Evolutionary conservation across 2,113 vertebrate species (phyloP), one percentile per base, ranked within the genome.

Genomic region (Numenius arquata): DNA sequence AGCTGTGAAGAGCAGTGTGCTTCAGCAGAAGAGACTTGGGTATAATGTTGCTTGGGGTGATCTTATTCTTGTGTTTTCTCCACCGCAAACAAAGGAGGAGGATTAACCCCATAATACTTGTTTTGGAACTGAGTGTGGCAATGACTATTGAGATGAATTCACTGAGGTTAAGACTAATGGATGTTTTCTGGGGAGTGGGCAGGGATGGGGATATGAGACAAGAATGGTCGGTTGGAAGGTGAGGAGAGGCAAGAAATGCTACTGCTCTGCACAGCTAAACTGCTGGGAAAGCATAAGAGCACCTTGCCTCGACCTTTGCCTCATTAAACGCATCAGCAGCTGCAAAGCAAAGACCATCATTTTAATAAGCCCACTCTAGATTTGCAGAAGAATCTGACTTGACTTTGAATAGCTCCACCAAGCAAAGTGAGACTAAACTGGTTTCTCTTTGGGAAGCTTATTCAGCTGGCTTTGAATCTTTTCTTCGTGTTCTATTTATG

Each of bases 401-500:
- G 2, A 9, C n/a, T 84, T 82, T 50, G 23, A 89, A 58, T 9
- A 80, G 30, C 9, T 62, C 5, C 12, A 38, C 9, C 50, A 58
- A 56, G 14, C 63, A 48, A 36, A 74, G 68, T 62, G 45, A 75
- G n/a, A 45, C 29, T 65, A 34, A 95, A 63, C 15, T 61, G 65
- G 6, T 63, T 75, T 66, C 23, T 93, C 11, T 30, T 85, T 34
- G 25, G 36, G 48, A 88, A 86, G 50, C 27, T 68, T 84, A 47
- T 79, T 93, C 59, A 83, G 9, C 40, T 1, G 4, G 47, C 27
- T 72, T 65, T 94, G 61, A 75, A 26, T 68, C 95, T 34, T 95
- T 66, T 91, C 13, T 48, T 88, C 91, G 41, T 47, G 8, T 93
- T 94, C 87, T 97, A 65, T 92, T 97, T 95, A 92, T 84, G 65